A percentile compares a stretch with the other conserved stretches of the same genome.
These are phyloP conservation scores for Dufourea novaeangliae DNA, from an alignment of 1,140 invertebrate species.

Conservation along the genomic window DNA sequence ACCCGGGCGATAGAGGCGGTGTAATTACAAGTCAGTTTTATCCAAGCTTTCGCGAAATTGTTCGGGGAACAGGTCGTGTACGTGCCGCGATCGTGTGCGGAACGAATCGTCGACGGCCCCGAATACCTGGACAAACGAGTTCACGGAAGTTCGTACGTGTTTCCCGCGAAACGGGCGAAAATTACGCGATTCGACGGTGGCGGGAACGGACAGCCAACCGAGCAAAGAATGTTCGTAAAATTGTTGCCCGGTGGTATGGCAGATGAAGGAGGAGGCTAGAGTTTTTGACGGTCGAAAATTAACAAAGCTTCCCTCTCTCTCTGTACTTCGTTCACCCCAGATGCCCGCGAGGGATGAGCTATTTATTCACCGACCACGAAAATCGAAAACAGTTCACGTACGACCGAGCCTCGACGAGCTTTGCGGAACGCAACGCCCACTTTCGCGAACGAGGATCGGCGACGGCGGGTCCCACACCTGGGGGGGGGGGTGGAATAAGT, in stretches of 20 bases:
- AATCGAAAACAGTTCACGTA: background rate
- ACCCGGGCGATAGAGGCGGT: too few species aligned
- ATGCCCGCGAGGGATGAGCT: conserved; percentile 1
- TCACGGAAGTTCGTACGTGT: conserved; percentile 12
- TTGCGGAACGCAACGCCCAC: background rate
- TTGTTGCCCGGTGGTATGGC: too few species aligned
- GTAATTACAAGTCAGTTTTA: conserved; percentile 37
- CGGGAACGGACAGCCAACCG: background rate
- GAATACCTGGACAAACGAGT: conserved; percentile 9
- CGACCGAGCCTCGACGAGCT: background rate
- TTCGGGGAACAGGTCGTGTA: background rate
- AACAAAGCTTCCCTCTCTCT: background rate
- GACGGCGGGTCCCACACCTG: background rate
- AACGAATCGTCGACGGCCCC: conserved; percentile 12
- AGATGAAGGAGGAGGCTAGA: too few species aligned
- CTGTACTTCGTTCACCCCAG: background rate
- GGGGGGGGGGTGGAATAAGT: background rate
- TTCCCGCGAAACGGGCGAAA: background rate
- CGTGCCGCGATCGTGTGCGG: background rate
- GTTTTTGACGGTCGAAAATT: background rate
- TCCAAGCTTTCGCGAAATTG: conserved; percentile 19
- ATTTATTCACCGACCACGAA: background rate
- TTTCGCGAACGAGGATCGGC: background rate
- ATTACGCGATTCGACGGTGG: conserved; percentile 8
- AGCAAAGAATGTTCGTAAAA: background rate